Percentiles rank a stretch among this genome's conserved stretches.
These are phyloP conservation scores for Eidolon helvum DNA, from an alignment of 2,113 vertebrate species.

Conservation along the genomic window DNA sequence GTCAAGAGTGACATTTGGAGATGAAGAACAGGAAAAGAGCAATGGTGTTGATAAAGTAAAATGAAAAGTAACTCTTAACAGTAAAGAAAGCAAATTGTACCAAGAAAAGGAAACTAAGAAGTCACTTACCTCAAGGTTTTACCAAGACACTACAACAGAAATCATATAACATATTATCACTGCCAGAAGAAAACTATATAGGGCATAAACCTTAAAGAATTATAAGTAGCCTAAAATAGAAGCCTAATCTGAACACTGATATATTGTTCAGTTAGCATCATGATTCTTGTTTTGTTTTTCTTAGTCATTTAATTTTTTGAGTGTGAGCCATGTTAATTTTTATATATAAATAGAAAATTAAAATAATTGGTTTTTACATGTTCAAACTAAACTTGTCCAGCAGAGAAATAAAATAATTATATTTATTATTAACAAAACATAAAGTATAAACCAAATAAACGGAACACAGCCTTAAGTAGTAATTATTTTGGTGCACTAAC, in stretches of 20 bases:
- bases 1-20: background rate
- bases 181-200: background rate
- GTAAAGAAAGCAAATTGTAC: background rate
- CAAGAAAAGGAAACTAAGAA: background rate
- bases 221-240: background rate
- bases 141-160: background rate
- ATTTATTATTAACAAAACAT: background rate
- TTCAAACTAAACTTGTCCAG: slow-evolving; percentile 9
- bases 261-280: background rate
- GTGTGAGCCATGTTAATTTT: background rate
- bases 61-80: background rate
- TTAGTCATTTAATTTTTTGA: slow-evolving; percentile 20
- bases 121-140: background rate
- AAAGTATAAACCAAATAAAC: background rate
- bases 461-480: background rate
- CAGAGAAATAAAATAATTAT: background rate
- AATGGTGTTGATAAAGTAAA: background rate
- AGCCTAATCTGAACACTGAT: background rate
- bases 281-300: slow-evolving; percentile 16
- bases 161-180: background rate
- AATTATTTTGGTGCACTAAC: background rate
- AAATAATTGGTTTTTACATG: background rate
- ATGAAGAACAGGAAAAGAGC: background rate
- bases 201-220: background rate
- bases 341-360: background rate